Evolutionary conservation across 2,113 vertebrate genomes (phyloP), one percentile per base, ranked within the genome.

Genomic region (Arothron firmamentum): DNA sequence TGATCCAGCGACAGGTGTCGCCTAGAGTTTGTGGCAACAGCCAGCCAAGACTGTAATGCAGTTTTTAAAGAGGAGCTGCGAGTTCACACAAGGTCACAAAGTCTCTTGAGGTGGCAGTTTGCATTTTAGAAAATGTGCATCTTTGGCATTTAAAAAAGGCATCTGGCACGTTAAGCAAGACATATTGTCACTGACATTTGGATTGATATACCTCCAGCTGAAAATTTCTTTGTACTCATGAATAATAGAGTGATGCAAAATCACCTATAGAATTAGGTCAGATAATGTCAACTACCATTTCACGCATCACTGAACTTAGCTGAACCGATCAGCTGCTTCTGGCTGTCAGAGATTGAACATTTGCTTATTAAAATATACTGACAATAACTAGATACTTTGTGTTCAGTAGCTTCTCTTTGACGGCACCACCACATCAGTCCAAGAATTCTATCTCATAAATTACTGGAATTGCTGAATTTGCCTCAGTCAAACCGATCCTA

Each of bases 391-490:
- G 19, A 43, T 38, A 15, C 18, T 1, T 3, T 11, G 51, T 41
- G 4, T 55, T 12, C 34, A 38, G 34, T 49, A 64, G 65, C 42
- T 20, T 0, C 48, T 45, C 56, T 45, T 21, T 43, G 16, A 17
- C 4, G 14, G 42, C 34, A 16, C 6, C 10, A 23, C 6, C 8
- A 12, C 23, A 61, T 59, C 15, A 56, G 13, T 55, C 28, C 18
- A 19, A 59, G 5, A 19, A 56, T 72, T 61, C 57, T 20, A 25
- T 59, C 42, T 65, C 75, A 20, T 72, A 18, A 68, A 61, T 58
- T 61, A 38, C 34, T 59, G 34, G 53, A 76, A 51, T 64, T 67
- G 47, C 42, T 34, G 19, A 74, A 28, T 61, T 45, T 74, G 73
- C 18, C 59, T 70, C 52, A 28, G n/a, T 45, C 25, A 34, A 63